Evolutionary conservation across 2,888 invertebrate species (phyloP), one percentile per base, ranked within the genome.

Genomic region (Polyommatus icarus): DNA sequence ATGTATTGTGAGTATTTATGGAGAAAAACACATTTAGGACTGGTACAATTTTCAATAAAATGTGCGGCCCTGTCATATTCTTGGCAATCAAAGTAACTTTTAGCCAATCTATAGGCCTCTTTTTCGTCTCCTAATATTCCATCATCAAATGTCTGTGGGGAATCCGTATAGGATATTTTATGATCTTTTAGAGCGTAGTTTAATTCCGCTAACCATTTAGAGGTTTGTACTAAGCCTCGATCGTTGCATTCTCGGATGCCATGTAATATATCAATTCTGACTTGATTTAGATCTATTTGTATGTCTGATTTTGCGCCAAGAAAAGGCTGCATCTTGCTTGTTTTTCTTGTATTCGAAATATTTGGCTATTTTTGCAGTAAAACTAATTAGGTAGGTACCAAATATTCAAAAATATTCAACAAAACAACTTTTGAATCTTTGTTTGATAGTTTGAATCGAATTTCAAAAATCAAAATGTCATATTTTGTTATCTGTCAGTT

Each of bases 21-120:
- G 40, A 99, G 91, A 89, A 99, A 99, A 80, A 96, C 95, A 71
- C 96, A 96, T 87, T 97, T 97, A 0, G 96, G 93, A 79, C 96
- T 96, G 67, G 93, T 93, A 83, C 96, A 96, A 79, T 96, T 95
- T 83, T 96, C 95, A 8, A 97, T 94, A 85, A 97, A 98, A 91
- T 96, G 96, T 0, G 98, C 97, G 78, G 97, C 97, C 85, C 98
- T 95, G 84, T 98, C 98, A 88, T 98, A 99, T 89, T 99, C 99
- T 83, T 97, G 97, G 72, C 97, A 94, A 90, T 99, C 98, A 87
- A 98, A 98, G 88, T 98, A 98, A 80, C 97, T 96, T 88, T 98
- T 98, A 0, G 98, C 97, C 82, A 98, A 88, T 67, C 95, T 95
- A 87, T 97, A 98, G 36, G 94, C 92, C 85, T 97, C 97, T 80